These are phyloP conservation scores for Stercorarius parasiticus DNA, from an alignment of 2,113 vertebrate genomes.

Conservation along the genomic window DNA sequence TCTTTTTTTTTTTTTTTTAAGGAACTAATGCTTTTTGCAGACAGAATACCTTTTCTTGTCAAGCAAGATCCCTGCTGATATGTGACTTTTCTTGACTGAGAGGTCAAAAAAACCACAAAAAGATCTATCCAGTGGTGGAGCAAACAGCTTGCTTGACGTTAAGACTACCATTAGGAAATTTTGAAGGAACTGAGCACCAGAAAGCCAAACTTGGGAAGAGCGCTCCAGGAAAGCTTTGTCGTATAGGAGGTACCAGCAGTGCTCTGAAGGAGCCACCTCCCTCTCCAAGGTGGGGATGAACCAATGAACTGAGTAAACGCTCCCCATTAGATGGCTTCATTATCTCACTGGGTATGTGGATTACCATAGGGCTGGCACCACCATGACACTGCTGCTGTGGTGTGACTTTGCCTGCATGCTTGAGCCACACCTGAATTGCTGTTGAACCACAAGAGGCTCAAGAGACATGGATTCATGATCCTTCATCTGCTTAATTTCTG, in stretches of 20 bases:
- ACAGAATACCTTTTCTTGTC: neutral
- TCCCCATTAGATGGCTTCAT: neutral
- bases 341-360: fast-evolving
- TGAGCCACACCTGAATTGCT: neutral
- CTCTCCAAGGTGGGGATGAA: neutral
- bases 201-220: neutral
- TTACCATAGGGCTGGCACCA: neutral
- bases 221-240: neutral
- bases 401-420: neutral
- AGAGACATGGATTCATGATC: neutral
- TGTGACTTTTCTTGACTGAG: neutral
- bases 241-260: neutral
- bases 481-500: neutral
- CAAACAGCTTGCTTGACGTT: neutral
- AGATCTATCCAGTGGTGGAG: neutral
- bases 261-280: neutral
- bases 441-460: neutral
- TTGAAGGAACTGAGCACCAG: neutral
- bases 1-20: neutral
- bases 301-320: neutral
- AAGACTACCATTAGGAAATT: neutral
- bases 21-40: neutral
- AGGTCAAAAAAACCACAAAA: neutral
- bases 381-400: neutral
- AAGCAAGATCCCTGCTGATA: neutral